Evolutionary conservation across 2,888 invertebrate species (phyloP).

Genomic region (Yponomeuta cagnagella): DNA sequence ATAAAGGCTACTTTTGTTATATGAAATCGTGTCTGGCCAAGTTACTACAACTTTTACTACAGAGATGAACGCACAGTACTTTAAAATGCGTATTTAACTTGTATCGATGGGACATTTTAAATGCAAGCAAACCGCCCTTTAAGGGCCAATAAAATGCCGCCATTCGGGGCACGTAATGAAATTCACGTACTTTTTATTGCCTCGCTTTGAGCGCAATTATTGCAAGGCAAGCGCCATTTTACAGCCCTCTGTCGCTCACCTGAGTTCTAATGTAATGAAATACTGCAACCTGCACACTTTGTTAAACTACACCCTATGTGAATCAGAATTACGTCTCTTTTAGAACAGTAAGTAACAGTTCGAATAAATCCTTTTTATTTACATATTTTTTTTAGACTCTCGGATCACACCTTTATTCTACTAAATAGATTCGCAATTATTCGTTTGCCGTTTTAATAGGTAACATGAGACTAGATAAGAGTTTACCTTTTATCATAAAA

Average conservation of each 20-base stretch:
- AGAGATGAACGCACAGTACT: no score
- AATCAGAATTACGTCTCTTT: not conserved
- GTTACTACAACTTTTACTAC: no score
- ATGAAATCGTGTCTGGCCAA: no score
- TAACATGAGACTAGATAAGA: no score
- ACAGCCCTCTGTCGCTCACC: conserved; percentile 31
- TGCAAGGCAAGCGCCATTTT: conserved; percentile 39
- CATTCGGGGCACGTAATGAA: conserved; percentile 34
- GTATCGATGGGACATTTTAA: conserved; percentile 8
- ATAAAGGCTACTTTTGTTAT: no score
- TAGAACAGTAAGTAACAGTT: not conserved
- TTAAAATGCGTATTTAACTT: not conserved
- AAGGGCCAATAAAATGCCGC: conserved; percentile 13
- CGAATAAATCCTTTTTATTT: no score
- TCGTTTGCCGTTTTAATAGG: no score
- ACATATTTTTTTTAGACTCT: no score
- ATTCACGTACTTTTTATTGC: conserved; percentile 28
- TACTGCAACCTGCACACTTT: not conserved
- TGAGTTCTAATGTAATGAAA: conserved; percentile 17
- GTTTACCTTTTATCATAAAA: no score
- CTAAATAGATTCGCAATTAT: no score
- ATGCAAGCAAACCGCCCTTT: conserved; percentile 11
- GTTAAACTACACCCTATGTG: not conserved
- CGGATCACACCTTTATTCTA: no score
- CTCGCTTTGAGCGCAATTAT: conserved; percentile 31